phyloP scores from a whole-genome alignment of 2,888 invertebrate genomes.

The Scaptomyza caliginosa region DNA sequence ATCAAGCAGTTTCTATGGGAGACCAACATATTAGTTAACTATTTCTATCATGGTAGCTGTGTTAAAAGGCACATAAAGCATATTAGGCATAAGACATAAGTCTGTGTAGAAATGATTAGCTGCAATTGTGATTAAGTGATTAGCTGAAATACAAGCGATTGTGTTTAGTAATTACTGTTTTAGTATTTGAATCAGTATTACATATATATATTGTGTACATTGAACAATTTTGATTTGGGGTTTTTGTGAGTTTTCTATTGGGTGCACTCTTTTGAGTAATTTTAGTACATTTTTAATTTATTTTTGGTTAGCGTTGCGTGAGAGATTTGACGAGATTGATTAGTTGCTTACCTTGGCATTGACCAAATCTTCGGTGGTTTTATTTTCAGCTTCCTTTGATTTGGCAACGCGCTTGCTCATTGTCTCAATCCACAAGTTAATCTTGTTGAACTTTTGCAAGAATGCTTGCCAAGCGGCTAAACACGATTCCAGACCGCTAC shows the following conservation, averaged over 20 bases:
- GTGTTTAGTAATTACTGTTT: slow-evolving; percentile 55
- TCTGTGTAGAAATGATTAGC: slow-evolving; percentile 71
- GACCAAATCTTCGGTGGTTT: slow-evolving; percentile 91
- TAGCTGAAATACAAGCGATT: slow-evolving; percentile 63
- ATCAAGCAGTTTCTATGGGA: slow-evolving; percentile 87
- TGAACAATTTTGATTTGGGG: slow-evolving; percentile 27
- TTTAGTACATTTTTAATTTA: slow-evolving; percentile 46
- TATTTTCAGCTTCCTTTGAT: slow-evolving; percentile 89
- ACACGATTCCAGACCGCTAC: slow-evolving; percentile 90
- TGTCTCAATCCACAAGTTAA: slow-evolving; percentile 90
- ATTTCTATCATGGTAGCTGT: neutral
- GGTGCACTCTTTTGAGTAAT: slow-evolving; percentile 39
- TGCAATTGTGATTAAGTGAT: slow-evolving; percentile 48
- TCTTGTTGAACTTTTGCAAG: slow-evolving; percentile 88
- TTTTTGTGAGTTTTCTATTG: slow-evolving; percentile 17
- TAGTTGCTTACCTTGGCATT: slow-evolving; percentile 88
- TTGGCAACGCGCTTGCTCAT: slow-evolving; percentile 88
- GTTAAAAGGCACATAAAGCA: slow-evolving; percentile 61
- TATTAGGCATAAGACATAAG: slow-evolving; percentile 54
- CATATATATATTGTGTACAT: slow-evolving; percentile 1
- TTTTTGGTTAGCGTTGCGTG: slow-evolving; percentile 67
- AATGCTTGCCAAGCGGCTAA: slow-evolving; percentile 93
- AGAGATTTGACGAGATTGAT: slow-evolving; percentile 38
- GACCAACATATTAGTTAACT: slow-evolving; percentile 17
- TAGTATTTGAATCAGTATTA: slow-evolving; percentile 46